A percentile compares a stretch with the other conserved stretches of the same genome.
phyloP scores from a whole-genome alignment of 64 coral and sea anemone genomes.

The Platygyra sinensis region DNA sequence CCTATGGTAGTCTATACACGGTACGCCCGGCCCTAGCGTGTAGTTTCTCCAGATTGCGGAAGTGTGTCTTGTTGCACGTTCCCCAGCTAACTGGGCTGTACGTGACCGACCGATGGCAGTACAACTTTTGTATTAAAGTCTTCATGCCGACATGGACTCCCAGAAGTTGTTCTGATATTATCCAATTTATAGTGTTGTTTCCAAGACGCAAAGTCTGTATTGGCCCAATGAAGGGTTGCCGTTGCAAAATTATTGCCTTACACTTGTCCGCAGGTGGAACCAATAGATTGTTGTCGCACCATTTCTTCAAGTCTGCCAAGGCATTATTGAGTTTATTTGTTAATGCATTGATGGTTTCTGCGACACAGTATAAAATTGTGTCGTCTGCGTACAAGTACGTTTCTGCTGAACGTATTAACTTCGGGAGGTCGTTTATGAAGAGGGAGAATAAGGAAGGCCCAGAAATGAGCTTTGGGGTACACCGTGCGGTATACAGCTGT shows the following conservation, averaged over 20 bases:
- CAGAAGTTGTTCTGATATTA: constrained; percentile 12
- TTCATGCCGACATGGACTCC: not conserved
- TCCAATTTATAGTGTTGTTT: constrained; percentile 8
- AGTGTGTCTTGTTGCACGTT: constrained; percentile 3
- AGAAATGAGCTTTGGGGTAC: constrained; percentile 8
- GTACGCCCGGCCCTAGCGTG: too few relatives aligned
- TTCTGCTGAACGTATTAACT: not conserved
- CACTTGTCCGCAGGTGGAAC: constrained; percentile 3
- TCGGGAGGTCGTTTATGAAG: not conserved
- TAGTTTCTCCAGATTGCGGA: not conserved
- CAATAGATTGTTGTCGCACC: not conserved
- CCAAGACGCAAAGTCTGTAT: constrained; percentile 9
- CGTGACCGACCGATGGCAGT: constrained; percentile 4
- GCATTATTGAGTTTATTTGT: constrained; percentile 21
- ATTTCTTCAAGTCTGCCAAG: constrained; percentile 8
- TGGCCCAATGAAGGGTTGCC: constrained; percentile 6
- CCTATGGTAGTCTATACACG: not conserved
- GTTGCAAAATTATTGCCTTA: constrained; percentile 20
- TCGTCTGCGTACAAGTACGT: too few relatives aligned
- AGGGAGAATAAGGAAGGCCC: constrained; percentile 19
- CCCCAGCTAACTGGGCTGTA: not conserved
- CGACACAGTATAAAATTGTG: constrained; percentile 11
- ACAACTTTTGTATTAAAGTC: not conserved
- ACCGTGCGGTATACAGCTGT: too few relatives aligned
- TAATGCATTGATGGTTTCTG: constrained; percentile 28